A percentile compares a stretch with the other conserved stretches of the same genome.
Evolutionary conservation across 2,113 vertebrate species (phyloP).

Genomic region (Gymnobelideus leadbeateri): DNA sequence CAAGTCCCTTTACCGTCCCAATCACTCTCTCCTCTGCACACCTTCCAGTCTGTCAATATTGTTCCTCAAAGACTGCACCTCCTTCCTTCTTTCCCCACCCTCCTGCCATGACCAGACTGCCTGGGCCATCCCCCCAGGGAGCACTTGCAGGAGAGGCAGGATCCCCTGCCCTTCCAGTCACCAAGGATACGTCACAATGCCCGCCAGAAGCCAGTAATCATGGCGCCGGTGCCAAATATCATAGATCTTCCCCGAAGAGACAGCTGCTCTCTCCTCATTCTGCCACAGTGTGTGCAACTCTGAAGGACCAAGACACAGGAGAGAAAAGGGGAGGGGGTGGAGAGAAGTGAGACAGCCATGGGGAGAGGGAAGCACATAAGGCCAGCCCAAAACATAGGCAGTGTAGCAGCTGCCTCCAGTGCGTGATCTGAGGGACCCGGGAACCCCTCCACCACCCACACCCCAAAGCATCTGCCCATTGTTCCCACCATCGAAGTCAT

Average conservation of each 20-base stretch:
- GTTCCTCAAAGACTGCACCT: not conserved
- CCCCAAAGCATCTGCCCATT: not conserved
- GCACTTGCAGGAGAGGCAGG: rapidly evolving
- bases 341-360: not conserved
- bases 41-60: not conserved
- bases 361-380: rapidly evolving
- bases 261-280: slow-evolving; percentile 94
- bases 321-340: not conserved
- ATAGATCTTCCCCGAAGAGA: slow-evolving; percentile 96
- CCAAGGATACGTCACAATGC: slow-evolving; percentile 98
- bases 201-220: slow-evolving; percentile 98
- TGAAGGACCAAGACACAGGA: slow-evolving; percentile 75
- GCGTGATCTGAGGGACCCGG: not conserved
- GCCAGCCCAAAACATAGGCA: rapidly evolving
- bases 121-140: not conserved
- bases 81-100: not conserved
- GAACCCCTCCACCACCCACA: not conserved
- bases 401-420: rapidly evolving
- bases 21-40: too few species aligned
- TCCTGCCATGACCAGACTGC: rapidly evolving
- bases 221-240: slow-evolving; percentile 99
- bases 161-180: rapidly evolving
- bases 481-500: not conserved
- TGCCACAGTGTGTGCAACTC: slow-evolving; percentile 99
- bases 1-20: not conserved